Evolutionary conservation across 2,797 vertebrate genomes (phyloP).

Genomic region (Sparidentex hasta): DNA sequence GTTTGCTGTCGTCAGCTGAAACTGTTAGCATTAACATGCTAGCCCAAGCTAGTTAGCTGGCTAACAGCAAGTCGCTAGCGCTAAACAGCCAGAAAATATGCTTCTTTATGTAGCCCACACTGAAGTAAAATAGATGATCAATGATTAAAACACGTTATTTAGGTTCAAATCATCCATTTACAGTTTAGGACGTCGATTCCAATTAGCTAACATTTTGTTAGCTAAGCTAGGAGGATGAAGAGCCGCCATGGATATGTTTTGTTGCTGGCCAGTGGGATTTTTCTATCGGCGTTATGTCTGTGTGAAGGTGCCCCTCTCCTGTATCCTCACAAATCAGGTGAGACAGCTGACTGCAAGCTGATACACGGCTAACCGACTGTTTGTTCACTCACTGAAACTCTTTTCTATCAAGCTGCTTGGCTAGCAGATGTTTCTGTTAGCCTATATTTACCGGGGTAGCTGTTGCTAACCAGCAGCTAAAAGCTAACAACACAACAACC

Average conservation of each 20-base stretch:
- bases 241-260: constrained; percentile 78
- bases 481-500: constrained; percentile 69
- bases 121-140: constrained; percentile 32
- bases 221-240: constrained; percentile 81
- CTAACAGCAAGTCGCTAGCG: constrained; percentile 67
- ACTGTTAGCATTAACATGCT: constrained; percentile 73
- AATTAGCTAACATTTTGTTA: constrained; percentile 64
- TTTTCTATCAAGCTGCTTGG: neutral
- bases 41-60: constrained; percentile 74
- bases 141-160: constrained; percentile 60
- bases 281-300: constrained; percentile 69
- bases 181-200: constrained; percentile 58
- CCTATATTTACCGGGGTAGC: constrained; percentile 24
- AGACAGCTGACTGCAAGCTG: constrained; percentile 38
- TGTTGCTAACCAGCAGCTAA: constrained; percentile 59
- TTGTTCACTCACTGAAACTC: neutral
- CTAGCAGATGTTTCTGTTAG: constrained; percentile 14
- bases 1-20: constrained; percentile 82
- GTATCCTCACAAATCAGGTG: constrained; percentile 78
- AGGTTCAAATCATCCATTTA: constrained; percentile 17
- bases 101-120: constrained; percentile 36
- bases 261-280: constrained; percentile 78
- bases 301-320: constrained; percentile 81
- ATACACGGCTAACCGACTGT: neutral
- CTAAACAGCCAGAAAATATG: constrained; percentile 62